Percentiles rank a stretch among this genome's conserved stretches.
phyloP scores from a whole-genome alignment of 2,888 invertebrate species.

The Nomada hirtipes region DNA sequence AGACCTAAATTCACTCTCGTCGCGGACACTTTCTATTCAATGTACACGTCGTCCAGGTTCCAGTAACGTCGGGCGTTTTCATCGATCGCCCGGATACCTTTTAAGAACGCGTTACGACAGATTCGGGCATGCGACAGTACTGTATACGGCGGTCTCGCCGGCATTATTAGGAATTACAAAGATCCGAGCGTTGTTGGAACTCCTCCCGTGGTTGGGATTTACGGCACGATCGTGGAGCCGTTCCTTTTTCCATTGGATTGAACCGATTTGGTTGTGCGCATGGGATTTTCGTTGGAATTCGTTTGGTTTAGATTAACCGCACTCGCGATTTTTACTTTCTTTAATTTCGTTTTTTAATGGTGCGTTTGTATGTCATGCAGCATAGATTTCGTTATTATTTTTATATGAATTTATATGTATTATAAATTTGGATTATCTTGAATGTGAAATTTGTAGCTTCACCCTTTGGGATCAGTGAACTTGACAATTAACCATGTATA shows the following conservation, averaged over 20 bases:
- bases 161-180: constrained; percentile 8
- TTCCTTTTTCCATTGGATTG: too few relatives aligned
- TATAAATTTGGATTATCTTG: too few relatives aligned
- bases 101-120: constrained; percentile 21
- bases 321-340: not conserved
- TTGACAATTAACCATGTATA: too few relatives aligned
- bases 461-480: too few relatives aligned
- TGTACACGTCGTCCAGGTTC: not conserved
- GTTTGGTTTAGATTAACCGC: not conserved
- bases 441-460: too few relatives aligned
- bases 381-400: too few relatives aligned
- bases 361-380: not conserved
- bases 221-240: not conserved
- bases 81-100: not conserved
- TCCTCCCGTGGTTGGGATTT: constrained; percentile 2
- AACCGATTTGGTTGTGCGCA: not conserved
- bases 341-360: not conserved
- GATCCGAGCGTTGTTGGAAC: constrained; percentile 1
- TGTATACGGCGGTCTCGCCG: constrained; percentile 9
- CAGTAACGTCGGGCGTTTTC: not conserved
- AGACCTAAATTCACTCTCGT: constrained; percentile 23
- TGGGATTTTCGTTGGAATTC: not conserved
- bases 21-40: constrained; percentile 25
- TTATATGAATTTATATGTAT: too few relatives aligned
- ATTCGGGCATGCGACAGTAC: constrained; percentile 16